These are phyloP conservation scores for Hemiprocne comata DNA, from an alignment of 2,113 vertebrate species.

Conservation along the genomic window DNA sequence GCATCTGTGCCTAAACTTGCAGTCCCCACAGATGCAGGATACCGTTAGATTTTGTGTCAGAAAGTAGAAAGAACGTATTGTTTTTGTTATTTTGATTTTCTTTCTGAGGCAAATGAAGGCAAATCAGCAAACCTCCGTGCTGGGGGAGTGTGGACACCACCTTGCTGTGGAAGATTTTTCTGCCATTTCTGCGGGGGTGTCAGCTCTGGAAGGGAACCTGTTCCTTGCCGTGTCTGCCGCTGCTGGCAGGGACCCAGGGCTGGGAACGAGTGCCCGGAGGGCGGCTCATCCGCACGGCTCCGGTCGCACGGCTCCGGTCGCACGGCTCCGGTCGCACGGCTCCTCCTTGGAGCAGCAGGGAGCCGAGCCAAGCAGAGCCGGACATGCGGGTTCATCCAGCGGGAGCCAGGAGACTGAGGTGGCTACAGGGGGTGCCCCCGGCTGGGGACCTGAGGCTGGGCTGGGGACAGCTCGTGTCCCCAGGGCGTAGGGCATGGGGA, in stretches of 20 bases:
- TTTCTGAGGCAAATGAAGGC: neutral
- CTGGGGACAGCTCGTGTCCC: neutral
- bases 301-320: no score
- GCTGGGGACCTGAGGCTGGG: neutral
- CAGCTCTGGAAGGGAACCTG: neutral
- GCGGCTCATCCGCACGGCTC: constrained; percentile 5
- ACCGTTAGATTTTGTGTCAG: neutral
- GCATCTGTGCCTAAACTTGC: neutral
- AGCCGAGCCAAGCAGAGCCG: neutral
- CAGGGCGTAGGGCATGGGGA: neutral
- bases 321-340: neutral
- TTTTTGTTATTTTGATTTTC: neutral
- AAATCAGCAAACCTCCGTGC: fast-evolving
- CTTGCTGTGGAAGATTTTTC: neutral
- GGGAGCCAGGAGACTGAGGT: neutral
- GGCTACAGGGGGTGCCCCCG: neutral
- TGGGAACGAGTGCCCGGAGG: constrained; percentile 40
- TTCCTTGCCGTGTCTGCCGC: neutral
- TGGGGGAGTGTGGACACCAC: neutral
- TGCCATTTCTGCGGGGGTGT: neutral
- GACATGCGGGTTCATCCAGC: fast-evolving
- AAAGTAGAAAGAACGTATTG: neutral
- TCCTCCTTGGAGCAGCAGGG: neutral
- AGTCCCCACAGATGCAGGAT: fast-evolving
- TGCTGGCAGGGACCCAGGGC: neutral